phyloP scores from a whole-genome alignment of 2,113 vertebrate species.

The Caloenas nicobarica region DNA sequence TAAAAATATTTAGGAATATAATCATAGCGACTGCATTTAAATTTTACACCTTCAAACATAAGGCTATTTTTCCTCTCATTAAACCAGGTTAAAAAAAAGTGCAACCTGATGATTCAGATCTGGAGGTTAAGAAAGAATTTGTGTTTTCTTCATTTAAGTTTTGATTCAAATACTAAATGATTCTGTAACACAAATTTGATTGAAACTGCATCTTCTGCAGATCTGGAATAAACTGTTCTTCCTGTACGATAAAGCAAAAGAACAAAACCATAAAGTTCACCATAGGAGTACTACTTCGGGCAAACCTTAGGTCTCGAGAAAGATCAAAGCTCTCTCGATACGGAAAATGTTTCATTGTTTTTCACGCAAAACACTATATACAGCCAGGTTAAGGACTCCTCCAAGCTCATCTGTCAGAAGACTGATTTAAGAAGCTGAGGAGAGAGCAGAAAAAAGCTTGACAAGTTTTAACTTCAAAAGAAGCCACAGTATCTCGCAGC shows the following conservation, averaged over 20 bases:
- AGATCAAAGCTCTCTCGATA: neutral
- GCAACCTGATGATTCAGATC: neutral
- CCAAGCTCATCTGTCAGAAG: neutral
- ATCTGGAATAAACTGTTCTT: neutral
- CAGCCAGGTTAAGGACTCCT: neutral
- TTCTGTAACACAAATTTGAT: neutral
- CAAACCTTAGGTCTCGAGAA: neutral
- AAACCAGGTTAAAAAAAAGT: neutral
- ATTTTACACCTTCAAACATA: neutral
- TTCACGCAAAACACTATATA: neutral
- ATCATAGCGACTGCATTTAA: neutral
- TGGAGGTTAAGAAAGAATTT: neutral
- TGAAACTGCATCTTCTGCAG: neutral
- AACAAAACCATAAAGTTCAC: neutral
- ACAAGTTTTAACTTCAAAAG: neutral
- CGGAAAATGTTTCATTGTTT: neutral
- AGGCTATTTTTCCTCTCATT: accelerated
- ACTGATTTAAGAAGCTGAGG: neutral
- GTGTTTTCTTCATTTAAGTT: neutral
- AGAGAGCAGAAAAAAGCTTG: neutral
- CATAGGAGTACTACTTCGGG: neutral
- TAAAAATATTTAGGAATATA: neutral
- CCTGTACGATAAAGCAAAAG: neutral
- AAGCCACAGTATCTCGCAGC: neutral
- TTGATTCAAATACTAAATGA: neutral